Conservation (phyloP, 1,140 invertebrate species). For the Tyrophagus putrescentiae region DNA sequence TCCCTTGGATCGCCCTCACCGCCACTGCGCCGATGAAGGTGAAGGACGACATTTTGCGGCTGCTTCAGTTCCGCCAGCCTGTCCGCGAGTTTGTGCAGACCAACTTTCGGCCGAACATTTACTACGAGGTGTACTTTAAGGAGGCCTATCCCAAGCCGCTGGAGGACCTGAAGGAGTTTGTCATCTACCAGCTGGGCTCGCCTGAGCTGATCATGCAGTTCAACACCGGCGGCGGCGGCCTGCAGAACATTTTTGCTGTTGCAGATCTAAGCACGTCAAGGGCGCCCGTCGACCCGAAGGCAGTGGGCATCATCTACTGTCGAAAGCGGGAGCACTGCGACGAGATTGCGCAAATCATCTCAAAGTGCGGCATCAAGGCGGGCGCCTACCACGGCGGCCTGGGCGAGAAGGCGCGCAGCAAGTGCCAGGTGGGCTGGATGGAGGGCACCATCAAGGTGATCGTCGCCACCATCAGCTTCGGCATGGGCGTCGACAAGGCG, state of each 20-base stretch:
- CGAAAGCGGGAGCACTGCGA: slow-evolving; percentile 48
- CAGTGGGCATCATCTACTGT: slow-evolving; percentile 50
- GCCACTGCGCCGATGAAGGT: slow-evolving; percentile 60
- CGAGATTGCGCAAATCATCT: slow-evolving; percentile 43
- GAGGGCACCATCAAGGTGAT: slow-evolving; percentile 45
- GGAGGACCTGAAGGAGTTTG: slow-evolving; percentile 55
- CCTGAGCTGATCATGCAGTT: not conserved
- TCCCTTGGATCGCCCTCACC: slow-evolving; percentile 79
- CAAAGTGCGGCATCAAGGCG: slow-evolving; percentile 39
- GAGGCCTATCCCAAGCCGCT: slow-evolving; percentile 60
- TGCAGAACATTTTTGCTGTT: slow-evolving; percentile 38
- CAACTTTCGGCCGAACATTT: slow-evolving; percentile 51
- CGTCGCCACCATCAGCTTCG: slow-evolving; percentile 51
- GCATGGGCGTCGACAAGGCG: slow-evolving; percentile 57
- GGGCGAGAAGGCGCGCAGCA: slow-evolving; percentile 36
- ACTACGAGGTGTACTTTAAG: slow-evolving; percentile 58
- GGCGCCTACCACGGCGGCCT: slow-evolving; percentile 52
- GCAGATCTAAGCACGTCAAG: not conserved
- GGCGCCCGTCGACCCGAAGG: not conserved
- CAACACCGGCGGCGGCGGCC: slow-evolving; percentile 36
- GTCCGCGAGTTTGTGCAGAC: slow-evolving; percentile 43
- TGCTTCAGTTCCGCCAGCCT: slow-evolving; percentile 40
- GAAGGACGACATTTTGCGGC: slow-evolving; percentile 42
- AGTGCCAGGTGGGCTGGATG: slow-evolving; percentile 50
- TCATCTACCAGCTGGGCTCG: slow-evolving; percentile 30